A percentile compares a stretch with the other conserved stretches of the same genome.
These are phyloP conservation scores for Poecilia velifera DNA, from an alignment of 2,797 vertebrate species.

Conservation along the genomic window DNA sequence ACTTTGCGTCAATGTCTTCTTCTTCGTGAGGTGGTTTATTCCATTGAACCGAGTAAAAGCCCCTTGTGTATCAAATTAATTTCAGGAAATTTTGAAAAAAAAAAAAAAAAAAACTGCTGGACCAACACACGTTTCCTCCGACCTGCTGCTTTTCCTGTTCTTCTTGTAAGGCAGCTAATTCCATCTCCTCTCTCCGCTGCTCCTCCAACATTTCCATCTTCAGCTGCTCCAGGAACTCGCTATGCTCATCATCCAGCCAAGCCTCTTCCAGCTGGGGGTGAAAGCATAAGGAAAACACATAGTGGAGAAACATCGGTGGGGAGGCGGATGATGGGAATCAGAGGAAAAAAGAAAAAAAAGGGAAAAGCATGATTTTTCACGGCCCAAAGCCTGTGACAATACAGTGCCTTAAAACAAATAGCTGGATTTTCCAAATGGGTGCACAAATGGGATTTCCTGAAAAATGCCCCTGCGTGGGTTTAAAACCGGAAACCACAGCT, in stretches of 20 bases:
- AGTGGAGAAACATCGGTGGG: not conserved
- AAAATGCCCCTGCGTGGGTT: slow-evolving; percentile 13
- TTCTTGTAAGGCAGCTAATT: slow-evolving; percentile 83
- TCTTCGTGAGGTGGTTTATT: slow-evolving; percentile 9
- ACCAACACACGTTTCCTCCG: slow-evolving; percentile 12
- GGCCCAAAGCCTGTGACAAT: slow-evolving; percentile 34
- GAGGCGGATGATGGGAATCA: not conserved
- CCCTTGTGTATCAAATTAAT: not conserved
- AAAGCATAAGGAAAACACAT: slow-evolving; percentile 55
- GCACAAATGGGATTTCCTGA: slow-evolving; percentile 46
- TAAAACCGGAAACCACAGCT: slow-evolving; percentile 22
- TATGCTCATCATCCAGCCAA: slow-evolving; percentile 98
- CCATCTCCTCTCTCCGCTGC: slow-evolving; percentile 88
- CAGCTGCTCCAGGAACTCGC: slow-evolving; percentile 96
- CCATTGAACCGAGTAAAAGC: not conserved
- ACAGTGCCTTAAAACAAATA: slow-evolving; percentile 51
- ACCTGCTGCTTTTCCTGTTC: slow-evolving; percentile 85
- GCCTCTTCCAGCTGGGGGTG: slow-evolving; percentile 91
- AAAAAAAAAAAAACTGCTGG: not conserved
- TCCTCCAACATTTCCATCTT: slow-evolving; percentile 97
- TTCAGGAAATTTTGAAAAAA: not conserved
- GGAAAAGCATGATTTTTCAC: slow-evolving; percentile 41
- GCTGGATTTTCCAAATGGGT: slow-evolving; percentile 33
- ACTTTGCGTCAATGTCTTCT: not conserved
- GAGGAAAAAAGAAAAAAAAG: not conserved